Conservation (phyloP, 2,888 invertebrate species). For the Caenorhabditis angaria region DNA sequence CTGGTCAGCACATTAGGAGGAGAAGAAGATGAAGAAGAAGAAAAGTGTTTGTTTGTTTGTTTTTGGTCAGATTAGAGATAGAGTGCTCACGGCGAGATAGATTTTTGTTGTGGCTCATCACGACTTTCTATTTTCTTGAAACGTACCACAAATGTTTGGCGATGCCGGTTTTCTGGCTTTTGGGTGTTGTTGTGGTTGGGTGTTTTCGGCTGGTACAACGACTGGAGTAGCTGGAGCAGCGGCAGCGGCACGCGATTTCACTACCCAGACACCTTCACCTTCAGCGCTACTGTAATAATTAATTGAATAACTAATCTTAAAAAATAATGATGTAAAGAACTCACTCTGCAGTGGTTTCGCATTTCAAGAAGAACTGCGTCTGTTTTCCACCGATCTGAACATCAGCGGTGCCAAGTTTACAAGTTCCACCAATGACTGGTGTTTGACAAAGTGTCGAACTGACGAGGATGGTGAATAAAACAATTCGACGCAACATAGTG, state of each 20-base stretch:
- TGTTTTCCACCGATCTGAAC: conserved; percentile 72
- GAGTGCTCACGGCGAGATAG: neutral
- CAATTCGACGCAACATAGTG: conserved; percentile 37
- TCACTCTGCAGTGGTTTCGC: conserved; percentile 68
- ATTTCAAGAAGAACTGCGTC: conserved; percentile 71
- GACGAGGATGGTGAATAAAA: conserved; percentile 35
- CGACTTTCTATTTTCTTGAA: conserved; percentile 30
- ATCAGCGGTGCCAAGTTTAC: conserved; percentile 68
- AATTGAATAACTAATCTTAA: neutral
- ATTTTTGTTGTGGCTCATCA: neutral
- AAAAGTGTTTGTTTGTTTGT: conserved; percentile 4
- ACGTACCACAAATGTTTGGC: conserved; percentile 62
- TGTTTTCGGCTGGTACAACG: conserved; percentile 44
- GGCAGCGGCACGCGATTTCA: conserved; percentile 64
- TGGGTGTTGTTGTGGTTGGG: conserved; percentile 56
- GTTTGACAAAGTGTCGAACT: conserved; percentile 46
- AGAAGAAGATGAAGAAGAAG: too few relatives aligned
- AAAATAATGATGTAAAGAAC: conserved; percentile 16
- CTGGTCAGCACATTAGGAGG: neutral
- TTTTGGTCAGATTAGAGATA: neutral
- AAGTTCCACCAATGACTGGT: conserved; percentile 71
- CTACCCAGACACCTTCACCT: conserved; percentile 71
- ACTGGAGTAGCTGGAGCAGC: conserved; percentile 24
- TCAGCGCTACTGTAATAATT: conserved; percentile 57
- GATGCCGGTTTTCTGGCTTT: conserved; percentile 48